phyloP scores from a whole-genome alignment of 2,113 vertebrate genomes.

The Vidua chalybeata region DNA sequence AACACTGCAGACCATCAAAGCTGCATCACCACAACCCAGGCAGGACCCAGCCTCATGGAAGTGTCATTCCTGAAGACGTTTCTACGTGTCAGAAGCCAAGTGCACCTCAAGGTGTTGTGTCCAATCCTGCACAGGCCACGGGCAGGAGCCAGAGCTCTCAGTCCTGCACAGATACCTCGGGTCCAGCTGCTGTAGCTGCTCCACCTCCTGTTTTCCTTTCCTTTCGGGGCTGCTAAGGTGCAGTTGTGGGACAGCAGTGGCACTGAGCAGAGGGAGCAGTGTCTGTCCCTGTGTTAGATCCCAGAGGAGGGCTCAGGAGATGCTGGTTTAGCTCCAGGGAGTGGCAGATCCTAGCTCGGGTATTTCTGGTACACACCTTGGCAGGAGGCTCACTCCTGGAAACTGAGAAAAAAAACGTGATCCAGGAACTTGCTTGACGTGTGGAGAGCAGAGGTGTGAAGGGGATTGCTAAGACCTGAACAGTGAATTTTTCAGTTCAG shows the following conservation, averaged over 20 bases:
- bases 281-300: not conserved
- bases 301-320: not conserved
- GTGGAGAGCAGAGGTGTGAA: not conserved
- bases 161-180: not conserved
- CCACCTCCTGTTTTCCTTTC: not conserved
- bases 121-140: not conserved
- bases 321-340: not conserved
- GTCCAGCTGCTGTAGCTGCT: not conserved
- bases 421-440: not conserved
- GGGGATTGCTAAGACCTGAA: not conserved
- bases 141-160: not conserved
- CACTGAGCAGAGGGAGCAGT: not conserved
- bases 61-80: not conserved
- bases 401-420: not conserved
- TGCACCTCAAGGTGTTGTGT: not conserved
- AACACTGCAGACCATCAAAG: not conserved
- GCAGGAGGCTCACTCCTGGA: not conserved
- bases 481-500: not conserved
- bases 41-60: not conserved
- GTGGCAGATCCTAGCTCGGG: not conserved
- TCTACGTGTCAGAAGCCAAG: not conserved
- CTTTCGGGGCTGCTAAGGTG: not conserved
- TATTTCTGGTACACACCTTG: not conserved
- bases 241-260: not conserved
- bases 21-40: fast-evolving